Percentiles rank a stretch among this genome's conserved stretches.
phyloP scores from a whole-genome alignment of 2,797 vertebrate genomes.

The Crenichthys baileyi region DNA sequence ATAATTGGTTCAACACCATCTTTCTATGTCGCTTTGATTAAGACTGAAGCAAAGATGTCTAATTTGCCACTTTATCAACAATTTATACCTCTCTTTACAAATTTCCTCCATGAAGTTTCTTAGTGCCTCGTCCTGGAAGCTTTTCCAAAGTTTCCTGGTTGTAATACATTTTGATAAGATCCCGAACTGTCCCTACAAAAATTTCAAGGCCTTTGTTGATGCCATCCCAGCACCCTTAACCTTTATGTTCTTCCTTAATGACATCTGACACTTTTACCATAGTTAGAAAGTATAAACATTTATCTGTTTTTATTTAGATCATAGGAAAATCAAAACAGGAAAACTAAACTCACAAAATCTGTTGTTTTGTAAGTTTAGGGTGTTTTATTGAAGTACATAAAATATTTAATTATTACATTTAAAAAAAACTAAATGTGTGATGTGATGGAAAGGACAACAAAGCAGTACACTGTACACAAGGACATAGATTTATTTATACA shows the following conservation, averaged over 20 bases:
- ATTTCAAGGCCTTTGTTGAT: neutral
- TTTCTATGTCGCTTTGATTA: too few relatives aligned
- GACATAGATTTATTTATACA: constrained; percentile 88
- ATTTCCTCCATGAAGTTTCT: neutral
- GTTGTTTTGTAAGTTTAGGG: neutral
- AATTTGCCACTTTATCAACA: neutral
- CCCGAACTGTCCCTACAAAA: neutral
- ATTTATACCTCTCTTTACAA: neutral
- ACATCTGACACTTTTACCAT: neutral
- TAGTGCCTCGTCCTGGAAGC: neutral
- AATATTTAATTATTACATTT: neutral
- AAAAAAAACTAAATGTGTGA: neutral
- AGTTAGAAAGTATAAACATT: neutral
- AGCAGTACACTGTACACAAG: constrained; percentile 75
- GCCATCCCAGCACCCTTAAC: neutral
- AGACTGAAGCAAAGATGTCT: neutral
- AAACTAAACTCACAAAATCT: neutral
- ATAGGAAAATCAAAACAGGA: neutral
- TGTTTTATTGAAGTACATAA: neutral
- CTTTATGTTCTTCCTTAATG: neutral
- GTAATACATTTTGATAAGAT: neutral
- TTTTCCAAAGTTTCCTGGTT: neutral
- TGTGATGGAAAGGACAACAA: constrained; percentile 21
- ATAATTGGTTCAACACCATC: too few relatives aligned
- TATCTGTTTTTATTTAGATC: neutral